A percentile compares a stretch with the other conserved stretches of the same genome.
Conservation (phyloP, 2,888 invertebrate species). For the Phlogophora meticulosa region DNA sequence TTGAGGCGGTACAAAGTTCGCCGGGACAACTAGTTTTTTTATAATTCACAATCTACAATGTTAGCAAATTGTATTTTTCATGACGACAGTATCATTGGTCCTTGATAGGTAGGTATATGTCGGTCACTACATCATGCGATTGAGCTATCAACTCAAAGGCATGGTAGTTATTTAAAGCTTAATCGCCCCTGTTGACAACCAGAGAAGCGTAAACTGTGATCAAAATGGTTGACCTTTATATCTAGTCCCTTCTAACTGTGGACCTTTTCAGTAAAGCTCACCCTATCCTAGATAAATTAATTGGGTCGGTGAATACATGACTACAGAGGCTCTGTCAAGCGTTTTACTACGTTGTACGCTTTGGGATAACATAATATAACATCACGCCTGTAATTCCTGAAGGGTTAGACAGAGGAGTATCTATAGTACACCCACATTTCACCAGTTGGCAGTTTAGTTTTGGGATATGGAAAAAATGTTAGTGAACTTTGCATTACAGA, state of each 20-base stretch:
- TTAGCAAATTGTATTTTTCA: background rate
- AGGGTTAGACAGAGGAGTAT: no score
- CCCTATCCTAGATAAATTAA: background rate
- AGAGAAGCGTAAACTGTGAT: constrained; percentile 41
- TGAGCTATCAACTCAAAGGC: constrained; percentile 20
- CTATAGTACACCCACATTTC: no score
- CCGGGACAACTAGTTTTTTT: no score
- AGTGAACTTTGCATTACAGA: no score
- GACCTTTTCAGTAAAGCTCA: background rate
- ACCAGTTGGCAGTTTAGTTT: no score
- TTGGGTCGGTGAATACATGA: background rate
- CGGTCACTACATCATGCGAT: constrained; percentile 1
- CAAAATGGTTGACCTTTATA: constrained; percentile 38
- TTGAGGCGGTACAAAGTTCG: no score
- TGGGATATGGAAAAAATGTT: no score
- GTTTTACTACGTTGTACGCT: no score
- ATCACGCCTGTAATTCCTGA: no score
- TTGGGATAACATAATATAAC: no score
- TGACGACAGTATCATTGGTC: background rate
- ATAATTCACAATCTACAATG: no score
- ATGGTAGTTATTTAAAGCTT: constrained; percentile 24
- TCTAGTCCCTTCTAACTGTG: background rate
- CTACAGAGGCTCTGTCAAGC: background rate
- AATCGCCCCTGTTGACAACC: background rate
- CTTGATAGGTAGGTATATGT: background rate